Evolutionary conservation across 2,113 vertebrate genomes (phyloP).

Genomic region (Oryzias woworae): DNA sequence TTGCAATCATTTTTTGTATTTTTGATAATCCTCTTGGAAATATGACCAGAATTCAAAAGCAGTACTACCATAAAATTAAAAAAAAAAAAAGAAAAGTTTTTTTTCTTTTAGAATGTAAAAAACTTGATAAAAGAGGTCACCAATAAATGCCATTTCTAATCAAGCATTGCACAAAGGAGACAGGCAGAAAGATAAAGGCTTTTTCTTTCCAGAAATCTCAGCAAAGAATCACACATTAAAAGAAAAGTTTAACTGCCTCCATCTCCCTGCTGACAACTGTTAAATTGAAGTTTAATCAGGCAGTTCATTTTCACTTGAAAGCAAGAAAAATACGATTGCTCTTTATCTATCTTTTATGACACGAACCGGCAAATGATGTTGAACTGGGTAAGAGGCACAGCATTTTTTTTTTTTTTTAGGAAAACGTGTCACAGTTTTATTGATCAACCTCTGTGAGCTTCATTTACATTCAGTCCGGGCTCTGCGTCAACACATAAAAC

Average conservation of each 20-base stretch:
- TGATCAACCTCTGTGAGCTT: conserved; percentile 26
- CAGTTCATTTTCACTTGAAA: conserved; percentile 31
- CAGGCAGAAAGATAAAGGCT: conserved; percentile 33
- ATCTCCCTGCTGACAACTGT: conserved; percentile 27
- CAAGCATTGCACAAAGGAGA: conserved; percentile 59
- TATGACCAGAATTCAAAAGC: conserved; percentile 48
- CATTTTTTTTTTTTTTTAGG: conserved; percentile 37
- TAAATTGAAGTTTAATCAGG: conserved; percentile 39
- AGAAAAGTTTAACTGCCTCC: conserved; percentile 33
- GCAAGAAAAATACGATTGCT: conserved; percentile 29
- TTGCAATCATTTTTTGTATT: conserved; percentile 30
- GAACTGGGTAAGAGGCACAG: conserved; percentile 70
- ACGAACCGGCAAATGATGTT: conserved; percentile 37
- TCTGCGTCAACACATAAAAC: conserved; percentile 13
- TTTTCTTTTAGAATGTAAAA: conserved; percentile 33
- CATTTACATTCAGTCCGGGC: conserved; percentile 65
- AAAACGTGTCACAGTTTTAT: too few relatives aligned
- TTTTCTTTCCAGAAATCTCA: conserved; percentile 14
- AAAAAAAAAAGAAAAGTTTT: conserved; percentile 4
- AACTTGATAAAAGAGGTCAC: conserved; percentile 39
- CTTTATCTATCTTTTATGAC: conserved; percentile 32
- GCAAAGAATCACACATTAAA: conserved; percentile 8
- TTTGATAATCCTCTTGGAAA: conserved; percentile 57
- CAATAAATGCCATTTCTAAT: conserved; percentile 61
- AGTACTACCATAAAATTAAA: conserved; percentile 30